These are phyloP conservation scores for Muschampia plurimacula DNA, from an alignment of 2,888 invertebrate species.

Conservation along the genomic window DNA sequence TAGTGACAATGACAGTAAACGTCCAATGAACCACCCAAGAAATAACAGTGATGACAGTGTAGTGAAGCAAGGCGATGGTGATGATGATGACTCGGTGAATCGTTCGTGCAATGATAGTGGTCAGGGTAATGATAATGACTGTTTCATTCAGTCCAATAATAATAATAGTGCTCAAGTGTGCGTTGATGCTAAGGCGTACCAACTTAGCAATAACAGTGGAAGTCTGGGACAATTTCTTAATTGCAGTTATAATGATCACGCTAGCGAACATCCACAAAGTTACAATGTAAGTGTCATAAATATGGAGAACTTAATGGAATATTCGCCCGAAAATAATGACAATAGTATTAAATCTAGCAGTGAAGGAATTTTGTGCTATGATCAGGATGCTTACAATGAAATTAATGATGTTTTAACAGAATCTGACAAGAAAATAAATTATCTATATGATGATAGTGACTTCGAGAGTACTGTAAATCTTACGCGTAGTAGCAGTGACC, in stretches of 20 bases:
- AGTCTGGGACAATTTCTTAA: not conserved
- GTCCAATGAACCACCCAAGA: not conserved
- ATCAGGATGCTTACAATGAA: not conserved
- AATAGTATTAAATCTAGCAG: not conserved
- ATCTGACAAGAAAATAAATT: not conserved
- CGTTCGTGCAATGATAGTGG: not conserved
- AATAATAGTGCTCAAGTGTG: conserved; percentile 1
- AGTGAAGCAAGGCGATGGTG: not conserved
- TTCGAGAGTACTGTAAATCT: not conserved
- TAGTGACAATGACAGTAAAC: conserved; percentile 7
- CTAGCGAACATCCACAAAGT: not conserved
- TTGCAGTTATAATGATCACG: not conserved
- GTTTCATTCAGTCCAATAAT: not conserved
- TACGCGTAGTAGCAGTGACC: not conserved
- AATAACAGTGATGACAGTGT: not conserved
- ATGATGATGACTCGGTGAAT: not conserved
- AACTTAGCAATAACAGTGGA: not conserved
- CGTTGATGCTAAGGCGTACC: not conserved
- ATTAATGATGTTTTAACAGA: not conserved
- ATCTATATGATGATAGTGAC: not conserved
- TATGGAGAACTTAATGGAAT: not conserved
- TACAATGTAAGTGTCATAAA: not conserved
- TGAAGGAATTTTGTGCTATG: not conserved
- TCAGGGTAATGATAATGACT: not conserved
- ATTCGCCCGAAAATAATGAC: not conserved